Evolutionary conservation across 2,113 vertebrate genomes (phyloP).

Genomic region (Leucosticte australis): DNA sequence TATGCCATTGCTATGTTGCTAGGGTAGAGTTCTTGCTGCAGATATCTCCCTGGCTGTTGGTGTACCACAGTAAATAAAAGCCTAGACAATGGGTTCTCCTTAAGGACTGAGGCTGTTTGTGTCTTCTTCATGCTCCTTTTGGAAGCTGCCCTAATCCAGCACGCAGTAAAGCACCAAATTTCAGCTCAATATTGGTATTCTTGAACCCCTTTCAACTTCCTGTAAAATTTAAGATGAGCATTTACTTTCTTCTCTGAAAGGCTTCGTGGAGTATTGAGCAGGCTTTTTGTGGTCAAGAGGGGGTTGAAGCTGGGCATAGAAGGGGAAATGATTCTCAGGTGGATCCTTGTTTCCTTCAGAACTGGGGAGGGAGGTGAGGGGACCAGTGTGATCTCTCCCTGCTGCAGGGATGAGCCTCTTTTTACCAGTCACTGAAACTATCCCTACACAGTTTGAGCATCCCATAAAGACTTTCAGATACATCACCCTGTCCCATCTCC

Average conservation of each 20-base stretch:
- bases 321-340: background rate
- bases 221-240: background rate
- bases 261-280: background rate
- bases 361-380: background rate
- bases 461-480: background rate
- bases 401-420: background rate
- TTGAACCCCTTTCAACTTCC: background rate
- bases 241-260: background rate
- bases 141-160: background rate
- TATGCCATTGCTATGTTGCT: background rate
- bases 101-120: background rate
- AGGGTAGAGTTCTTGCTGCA: background rate
- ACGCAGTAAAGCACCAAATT: background rate
- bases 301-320: background rate
- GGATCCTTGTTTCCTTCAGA: background rate
- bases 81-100: background rate
- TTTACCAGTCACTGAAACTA: background rate
- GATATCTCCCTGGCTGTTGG: background rate
- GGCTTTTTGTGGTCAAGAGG: background rate
- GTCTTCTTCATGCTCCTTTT: background rate
- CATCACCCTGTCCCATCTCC: background rate
- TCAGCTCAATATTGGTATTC: background rate
- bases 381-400: background rate
- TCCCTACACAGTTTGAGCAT: background rate
- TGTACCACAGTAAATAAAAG: slow-evolving; percentile 19